These are phyloP conservation scores for Vidua chalybeata DNA, from an alignment of 2,113 vertebrate species.

Conservation along the genomic window DNA sequence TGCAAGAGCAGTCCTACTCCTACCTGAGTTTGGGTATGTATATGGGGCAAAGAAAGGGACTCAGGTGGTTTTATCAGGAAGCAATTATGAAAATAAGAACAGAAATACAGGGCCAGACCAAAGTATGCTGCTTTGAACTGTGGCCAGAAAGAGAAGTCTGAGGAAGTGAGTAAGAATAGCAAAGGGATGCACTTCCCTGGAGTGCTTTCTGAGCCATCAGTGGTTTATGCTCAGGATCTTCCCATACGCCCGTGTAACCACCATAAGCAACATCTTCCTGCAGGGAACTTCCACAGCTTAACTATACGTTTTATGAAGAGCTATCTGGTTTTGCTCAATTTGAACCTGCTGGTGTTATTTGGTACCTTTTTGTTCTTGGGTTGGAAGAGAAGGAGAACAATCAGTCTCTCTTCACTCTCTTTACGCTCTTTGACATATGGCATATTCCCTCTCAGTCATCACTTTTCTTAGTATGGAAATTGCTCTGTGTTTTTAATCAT, in stretches of 20 bases:
- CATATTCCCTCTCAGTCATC: neutral
- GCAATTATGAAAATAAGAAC: neutral
- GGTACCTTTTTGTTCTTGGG: neutral
- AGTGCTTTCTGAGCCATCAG: neutral
- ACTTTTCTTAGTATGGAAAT: neutral
- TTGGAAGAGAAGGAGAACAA: neutral
- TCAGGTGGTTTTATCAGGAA: neutral
- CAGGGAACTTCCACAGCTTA: constrained; percentile 38
- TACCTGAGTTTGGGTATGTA: neutral
- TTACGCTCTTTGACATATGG: neutral
- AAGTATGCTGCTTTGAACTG: neutral
- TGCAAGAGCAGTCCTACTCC: neutral
- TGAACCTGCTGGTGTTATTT: neutral
- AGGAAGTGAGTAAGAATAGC: neutral
- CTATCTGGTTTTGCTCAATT: constrained; percentile 30
- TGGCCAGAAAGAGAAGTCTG: neutral
- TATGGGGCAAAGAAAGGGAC: neutral
- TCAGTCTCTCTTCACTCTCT: neutral
- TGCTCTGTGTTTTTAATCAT: neutral
- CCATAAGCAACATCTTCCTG: neutral
- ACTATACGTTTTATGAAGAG: neutral
- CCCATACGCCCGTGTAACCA: neutral
- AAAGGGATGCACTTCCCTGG: neutral
- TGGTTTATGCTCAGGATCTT: neutral
- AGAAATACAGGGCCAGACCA: neutral